Base-by-base conservation (phyloP, 2,888 invertebrate genomes). In the Erebia palarica region DNA sequence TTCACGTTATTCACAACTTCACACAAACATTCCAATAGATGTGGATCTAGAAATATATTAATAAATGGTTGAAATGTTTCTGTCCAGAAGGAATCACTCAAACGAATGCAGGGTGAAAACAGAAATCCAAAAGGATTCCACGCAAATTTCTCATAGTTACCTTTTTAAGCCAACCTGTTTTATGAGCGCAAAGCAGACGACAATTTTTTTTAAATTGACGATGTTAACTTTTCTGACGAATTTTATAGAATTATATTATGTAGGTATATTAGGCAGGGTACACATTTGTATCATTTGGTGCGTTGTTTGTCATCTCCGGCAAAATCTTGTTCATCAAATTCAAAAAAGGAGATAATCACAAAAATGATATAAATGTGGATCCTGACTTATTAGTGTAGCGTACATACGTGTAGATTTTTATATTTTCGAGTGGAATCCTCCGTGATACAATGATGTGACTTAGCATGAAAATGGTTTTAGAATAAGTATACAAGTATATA, bases 41-140 rank as follows among this genome's bases (percentile, higher is more conserved):
- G 70, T 76, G 74, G 78, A 76, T 71, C 73, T 77, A 73, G 77
- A 75, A 73, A 74, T 75, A 73, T 77, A 9, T 58, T 55, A 65
- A 75, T 75, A 42, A 44, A 66, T 44, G 73, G 75, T 76, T 75
- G 69, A 75, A 72, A 78, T 76, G 76, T 79, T 74, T 78, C 75
- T 80, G 77, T 82, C 73, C 77, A 78, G 77, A 81, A 79, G 87
- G 82, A 89, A 89, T 91, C 89, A 87, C 87, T 89, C 80, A 81
- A 83, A 82, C 84, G 81, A 80, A 86, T 83, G 84, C 85, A 84
- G 84, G 86, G 85, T 87, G 10, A 21, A 53, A 77, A 76, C 74
- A 80, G 81, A 79, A 82, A 75, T 78, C 81, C 81, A 78, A 80
- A 83, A 75, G 85, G 86, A 86, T 90, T 88, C 88, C 86, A 83